Conservation (phyloP, 1,140 invertebrate genomes). For the Leptinotarsa lineolata region DNA sequence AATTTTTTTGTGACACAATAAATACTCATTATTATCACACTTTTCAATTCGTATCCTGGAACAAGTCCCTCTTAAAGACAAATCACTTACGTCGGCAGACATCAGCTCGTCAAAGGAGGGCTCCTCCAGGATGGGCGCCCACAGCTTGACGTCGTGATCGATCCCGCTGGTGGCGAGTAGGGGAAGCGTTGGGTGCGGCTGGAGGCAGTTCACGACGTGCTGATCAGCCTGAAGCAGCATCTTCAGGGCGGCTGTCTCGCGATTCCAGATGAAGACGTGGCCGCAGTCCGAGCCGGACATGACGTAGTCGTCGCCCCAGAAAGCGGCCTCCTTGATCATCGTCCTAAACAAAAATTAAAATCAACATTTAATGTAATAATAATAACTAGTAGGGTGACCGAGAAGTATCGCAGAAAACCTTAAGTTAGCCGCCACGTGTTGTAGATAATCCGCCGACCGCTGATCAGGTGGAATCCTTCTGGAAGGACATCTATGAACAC, state of each 20-base stretch:
- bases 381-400: no score
- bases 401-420: no score
- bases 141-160: slow-evolving; percentile 88
- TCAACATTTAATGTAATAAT: no score
- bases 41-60: no score
- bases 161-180: slow-evolving; percentile 87
- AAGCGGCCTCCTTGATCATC: slow-evolving; percentile 89
- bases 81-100: slow-evolving; percentile 70
- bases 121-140: slow-evolving; percentile 70
- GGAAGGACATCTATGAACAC: no score
- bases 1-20: background rate
- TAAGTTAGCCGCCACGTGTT: no score
- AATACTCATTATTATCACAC: no score
- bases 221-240: slow-evolving; percentile 83
- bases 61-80: background rate
- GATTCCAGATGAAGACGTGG: slow-evolving; percentile 75
- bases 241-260: slow-evolving; percentile 67
- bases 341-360: slow-evolving; percentile 62
- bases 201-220: slow-evolving; percentile 86
- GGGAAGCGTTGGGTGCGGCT: slow-evolving; percentile 82
- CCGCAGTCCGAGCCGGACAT: slow-evolving; percentile 89
- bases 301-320: slow-evolving; percentile 83
- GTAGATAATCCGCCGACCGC: no score
- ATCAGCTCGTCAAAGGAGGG: slow-evolving; percentile 68
- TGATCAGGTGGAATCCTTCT: no score